Percentiles rank a stretch among this genome's conserved stretches.
These are phyloP conservation scores for Bibio marci DNA, from an alignment of 2,888 invertebrate species.

Conservation along the genomic window DNA sequence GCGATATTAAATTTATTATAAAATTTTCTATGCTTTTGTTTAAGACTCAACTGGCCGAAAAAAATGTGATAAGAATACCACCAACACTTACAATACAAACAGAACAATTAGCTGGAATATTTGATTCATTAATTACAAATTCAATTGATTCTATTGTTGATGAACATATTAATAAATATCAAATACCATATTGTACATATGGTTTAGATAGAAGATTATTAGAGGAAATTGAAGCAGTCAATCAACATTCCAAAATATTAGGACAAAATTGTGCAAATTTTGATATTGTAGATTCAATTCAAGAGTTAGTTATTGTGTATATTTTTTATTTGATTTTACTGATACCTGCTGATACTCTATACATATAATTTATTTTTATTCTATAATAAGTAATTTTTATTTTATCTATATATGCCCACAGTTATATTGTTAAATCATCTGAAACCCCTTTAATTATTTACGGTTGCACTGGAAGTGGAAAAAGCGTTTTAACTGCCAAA, in stretches of 20 bases:
- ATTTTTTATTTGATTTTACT: slow-evolving; percentile 1
- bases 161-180: slow-evolving; percentile 40
- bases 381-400: background rate
- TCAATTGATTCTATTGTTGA: slow-evolving; percentile 52
- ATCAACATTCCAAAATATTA: slow-evolving; percentile 45
- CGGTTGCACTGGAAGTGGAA: slow-evolving; percentile 69
- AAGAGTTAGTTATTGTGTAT: slow-evolving; percentile 13
- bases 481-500: slow-evolving; percentile 61
- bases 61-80: slow-evolving; percentile 48
- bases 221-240: slow-evolving; percentile 53
- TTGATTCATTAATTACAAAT: slow-evolving; percentile 47
- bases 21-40: background rate
- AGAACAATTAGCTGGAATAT: slow-evolving; percentile 33
- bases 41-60: slow-evolving; percentile 51
- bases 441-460: slow-evolving; percentile 51
- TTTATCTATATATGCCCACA: slow-evolving; percentile 20
- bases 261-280: slow-evolving; percentile 39
- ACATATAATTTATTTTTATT: slow-evolving; percentile 2
- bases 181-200: slow-evolving; percentile 44
- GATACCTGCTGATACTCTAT: background rate
- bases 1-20: slow-evolving; percentile 2
- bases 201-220: slow-evolving; percentile 52
- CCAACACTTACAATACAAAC: slow-evolving; percentile 23
- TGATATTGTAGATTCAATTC: slow-evolving; percentile 24
- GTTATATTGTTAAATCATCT: slow-evolving; percentile 45